Evolutionary conservation across 1,140 invertebrate genomes (phyloP).

Genomic region (Orius laevigatus): DNA sequence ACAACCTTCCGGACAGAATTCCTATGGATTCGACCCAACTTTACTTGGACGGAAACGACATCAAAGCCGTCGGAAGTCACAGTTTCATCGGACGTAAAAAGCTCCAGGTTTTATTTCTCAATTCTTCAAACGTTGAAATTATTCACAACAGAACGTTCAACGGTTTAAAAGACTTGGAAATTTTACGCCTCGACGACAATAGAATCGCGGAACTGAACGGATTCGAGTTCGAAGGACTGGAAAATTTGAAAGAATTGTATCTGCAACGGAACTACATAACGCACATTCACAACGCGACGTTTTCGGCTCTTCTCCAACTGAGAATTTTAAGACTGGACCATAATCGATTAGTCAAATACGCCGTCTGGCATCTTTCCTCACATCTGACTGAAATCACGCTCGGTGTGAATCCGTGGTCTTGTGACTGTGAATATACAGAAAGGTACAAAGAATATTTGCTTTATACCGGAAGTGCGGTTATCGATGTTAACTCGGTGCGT

Average conservation of each 20-base stretch:
- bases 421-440: constrained; percentile 68
- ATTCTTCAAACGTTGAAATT: constrained; percentile 66
- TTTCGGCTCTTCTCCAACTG: constrained; percentile 49
- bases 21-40: constrained; percentile 85
- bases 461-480: constrained; percentile 39
- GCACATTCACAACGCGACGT: constrained; percentile 59
- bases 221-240: constrained; percentile 62
- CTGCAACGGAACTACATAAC: constrained; percentile 50
- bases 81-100: constrained; percentile 81
- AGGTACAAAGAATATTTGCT: constrained; percentile 62
- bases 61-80: constrained; percentile 59
- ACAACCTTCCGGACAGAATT: constrained; percentile 59
- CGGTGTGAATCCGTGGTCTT: constrained; percentile 70
- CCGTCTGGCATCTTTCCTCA: constrained; percentile 55
- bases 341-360: constrained; percentile 54
- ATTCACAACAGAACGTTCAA: constrained; percentile 84
- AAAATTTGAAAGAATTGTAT: constrained; percentile 42
- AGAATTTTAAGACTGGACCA: constrained; percentile 55
- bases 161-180: constrained; percentile 62
- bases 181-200: constrained; percentile 69
- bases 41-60: constrained; percentile 76
- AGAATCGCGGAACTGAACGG: constrained; percentile 54
- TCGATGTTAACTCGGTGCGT: constrained; percentile 41
- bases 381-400: constrained; percentile 50
- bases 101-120: constrained; percentile 64